phyloP scores from a whole-genome alignment of 35 echinoderm and acorn worm species.

The Stichopus chloronotus region DNA sequence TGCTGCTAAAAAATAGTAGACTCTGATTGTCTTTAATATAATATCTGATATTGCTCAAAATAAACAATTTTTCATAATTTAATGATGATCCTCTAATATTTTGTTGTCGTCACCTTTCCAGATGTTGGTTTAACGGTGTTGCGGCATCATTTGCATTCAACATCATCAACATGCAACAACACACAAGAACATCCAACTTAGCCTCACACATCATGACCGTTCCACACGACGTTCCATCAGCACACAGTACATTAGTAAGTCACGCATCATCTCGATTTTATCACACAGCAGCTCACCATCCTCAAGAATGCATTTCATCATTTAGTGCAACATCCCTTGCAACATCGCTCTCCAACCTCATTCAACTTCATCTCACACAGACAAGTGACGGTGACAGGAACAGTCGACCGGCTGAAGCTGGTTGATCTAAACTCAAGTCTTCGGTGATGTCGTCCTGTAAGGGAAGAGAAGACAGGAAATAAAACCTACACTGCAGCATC shows the following conservation, averaged over 20 bases:
- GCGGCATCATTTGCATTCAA: not conserved
- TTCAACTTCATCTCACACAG: slow-evolving; percentile 22
- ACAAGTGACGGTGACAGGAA: slow-evolving; percentile 27
- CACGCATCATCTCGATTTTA: not conserved
- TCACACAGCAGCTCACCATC: not conserved
- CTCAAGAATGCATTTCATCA: not conserved
- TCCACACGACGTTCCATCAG: not conserved
- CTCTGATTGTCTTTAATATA: no score
- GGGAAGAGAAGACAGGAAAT: not conserved
- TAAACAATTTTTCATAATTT: no score
- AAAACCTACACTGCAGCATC: not conserved
- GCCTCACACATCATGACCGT: no score
- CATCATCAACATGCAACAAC: not conserved
- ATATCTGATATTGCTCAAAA: no score
- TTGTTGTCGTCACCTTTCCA: no score
- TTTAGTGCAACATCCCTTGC: not conserved
- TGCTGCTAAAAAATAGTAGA: no score
- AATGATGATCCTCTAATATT: no score
- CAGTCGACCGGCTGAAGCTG: not conserved
- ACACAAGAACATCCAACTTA: not conserved
- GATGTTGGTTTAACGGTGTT: no score
- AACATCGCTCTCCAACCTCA: not conserved
- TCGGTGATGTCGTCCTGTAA: not conserved
- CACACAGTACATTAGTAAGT: not conserved
- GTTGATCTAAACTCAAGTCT: not conserved